Evolutionary conservation across 2,888 invertebrate genomes (phyloP), one percentile per base, ranked within the genome.

Genomic region (Agrotis segetum): DNA sequence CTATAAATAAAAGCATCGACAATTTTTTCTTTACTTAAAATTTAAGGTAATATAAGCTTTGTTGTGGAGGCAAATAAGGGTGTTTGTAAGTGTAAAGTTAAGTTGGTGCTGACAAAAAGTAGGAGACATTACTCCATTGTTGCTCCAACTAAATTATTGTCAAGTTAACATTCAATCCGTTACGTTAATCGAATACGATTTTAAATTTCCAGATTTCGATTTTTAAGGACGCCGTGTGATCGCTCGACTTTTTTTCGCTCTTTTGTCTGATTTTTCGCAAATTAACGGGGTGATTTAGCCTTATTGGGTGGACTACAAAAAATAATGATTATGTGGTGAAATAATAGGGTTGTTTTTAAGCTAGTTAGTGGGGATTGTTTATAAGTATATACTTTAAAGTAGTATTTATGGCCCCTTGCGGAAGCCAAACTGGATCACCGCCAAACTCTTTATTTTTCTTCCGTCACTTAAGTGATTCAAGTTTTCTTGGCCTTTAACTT

Each of bases 1-100:
- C 89, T 87, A 94, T 94, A 94, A 94, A 95, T 93, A 91, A 86
- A 81, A 81, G 67, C 66, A 61, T 73, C 74, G 29, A 72, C 85
- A 67, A 77, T 0, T 1, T 67, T 72, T 24, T 16, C 2, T 21
- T 55, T 19, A 13, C 56, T 40, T 0, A 0, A 9, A 4, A 14
- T 6, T 46, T 24, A 9, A 17, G 1, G 14, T 9, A 52, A 1
- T 71, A 69, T 53, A 11, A 61, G 49, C 63, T 52, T 69, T 86
- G 60, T 5, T 0, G 0, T 0, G 1, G 0, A 5, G 0, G 0
- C 0, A 0, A 6, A 70, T 81, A 81, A 71, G 52, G 66, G 16
- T 72, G 61, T 53, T 29, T 34, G 6, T 3, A 2, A 0, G 0
- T 56, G 77, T 0, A 19, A 0, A 19, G 1, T 24, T 75, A 78